These are phyloP conservation scores for Metopia argyrocephala DNA, from an alignment of 2,888 invertebrate species.

Conservation along the genomic window DNA sequence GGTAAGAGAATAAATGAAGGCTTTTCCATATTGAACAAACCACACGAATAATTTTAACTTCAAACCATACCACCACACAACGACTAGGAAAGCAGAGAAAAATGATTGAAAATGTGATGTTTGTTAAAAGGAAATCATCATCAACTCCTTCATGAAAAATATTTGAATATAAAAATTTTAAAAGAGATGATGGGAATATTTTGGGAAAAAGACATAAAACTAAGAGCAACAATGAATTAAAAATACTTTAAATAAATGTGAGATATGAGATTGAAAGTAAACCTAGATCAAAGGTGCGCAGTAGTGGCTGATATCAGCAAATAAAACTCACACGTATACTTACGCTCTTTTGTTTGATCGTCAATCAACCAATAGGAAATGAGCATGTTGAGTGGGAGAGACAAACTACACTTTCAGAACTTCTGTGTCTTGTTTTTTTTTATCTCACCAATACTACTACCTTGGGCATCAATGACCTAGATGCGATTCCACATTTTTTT, in stretches of 20 bases:
- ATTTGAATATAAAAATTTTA: slow-evolving; percentile 5
- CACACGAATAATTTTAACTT: slow-evolving; percentile 58
- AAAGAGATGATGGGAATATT: background rate
- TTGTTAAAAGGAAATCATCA: slow-evolving; percentile 43
- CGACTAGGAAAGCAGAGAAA: background rate
- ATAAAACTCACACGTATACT: too few relatives aligned
- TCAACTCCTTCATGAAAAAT: slow-evolving; percentile 44
- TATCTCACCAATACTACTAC: background rate
- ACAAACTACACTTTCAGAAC: too few relatives aligned
- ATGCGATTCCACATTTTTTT: too few relatives aligned
- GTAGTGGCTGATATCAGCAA: too few relatives aligned
- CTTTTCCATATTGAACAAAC: slow-evolving; percentile 22
- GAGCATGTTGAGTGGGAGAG: too few relatives aligned
- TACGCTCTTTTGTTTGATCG: too few relatives aligned
- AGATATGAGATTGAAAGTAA: too few relatives aligned
- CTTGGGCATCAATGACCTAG: too few relatives aligned
- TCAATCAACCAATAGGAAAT: too few relatives aligned
- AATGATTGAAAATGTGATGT: slow-evolving; percentile 30
- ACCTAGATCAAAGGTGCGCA: too few relatives aligned
- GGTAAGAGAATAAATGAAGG: slow-evolving; percentile 8
- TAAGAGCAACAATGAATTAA: slow-evolving; percentile 7
- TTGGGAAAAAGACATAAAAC: background rate
- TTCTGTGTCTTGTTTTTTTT: too few relatives aligned
- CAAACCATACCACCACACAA: slow-evolving; percentile 29
- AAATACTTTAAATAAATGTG: background rate